Evolutionary conservation across 2,113 vertebrate species (phyloP), one percentile per base, ranked within the genome.

Genomic region (Oncorhynchus keta): DNA sequence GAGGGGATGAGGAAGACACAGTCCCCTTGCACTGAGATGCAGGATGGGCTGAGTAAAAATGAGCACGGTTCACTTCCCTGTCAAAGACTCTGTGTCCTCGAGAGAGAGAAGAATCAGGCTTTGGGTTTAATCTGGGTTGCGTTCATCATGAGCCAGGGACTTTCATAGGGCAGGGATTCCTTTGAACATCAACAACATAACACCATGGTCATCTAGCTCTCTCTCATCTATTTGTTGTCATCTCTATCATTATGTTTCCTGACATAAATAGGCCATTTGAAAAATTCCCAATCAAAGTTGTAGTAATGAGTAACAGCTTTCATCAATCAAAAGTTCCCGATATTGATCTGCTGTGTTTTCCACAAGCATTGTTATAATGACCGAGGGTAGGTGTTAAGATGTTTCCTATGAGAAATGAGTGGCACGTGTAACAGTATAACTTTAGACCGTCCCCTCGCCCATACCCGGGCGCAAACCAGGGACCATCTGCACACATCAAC

Each of bases 141-240:
- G 69, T 84, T 57, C 76, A 67, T 1, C 49, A 80, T 3, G 79
- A 78, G 72, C 75, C 84, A 3, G 75, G 66, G 66, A 49, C 85
- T 14, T 86, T 86, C 51, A 76, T 86, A 59, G 74, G 85, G 51
- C 89, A 95, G 94, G 95, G 95, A 85, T 5, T 16, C n/a, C 65
- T 59, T 69, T 0, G 20, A 2, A 62, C 22, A 16, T 35, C 9
- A 8, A 16, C 2, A 45, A 45, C 39, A 45, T 11, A 45, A 45
- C 39, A 45, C 39, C 39, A 9, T 45, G 39, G 39, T 45, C 39
- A 45, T 45, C 39, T 45, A 2, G 16, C 3, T 55, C 16, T 55
- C 13, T 55, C 51, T 55, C 3, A 55, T 16, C 3, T 51, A 51
- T 51, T 55, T 45, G 39, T 45, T 55, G 16, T 55, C 16, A 55